These are phyloP conservation scores for Tupaia chinensis DNA, from an alignment of 2,113 vertebrate species.

Conservation along the genomic window DNA sequence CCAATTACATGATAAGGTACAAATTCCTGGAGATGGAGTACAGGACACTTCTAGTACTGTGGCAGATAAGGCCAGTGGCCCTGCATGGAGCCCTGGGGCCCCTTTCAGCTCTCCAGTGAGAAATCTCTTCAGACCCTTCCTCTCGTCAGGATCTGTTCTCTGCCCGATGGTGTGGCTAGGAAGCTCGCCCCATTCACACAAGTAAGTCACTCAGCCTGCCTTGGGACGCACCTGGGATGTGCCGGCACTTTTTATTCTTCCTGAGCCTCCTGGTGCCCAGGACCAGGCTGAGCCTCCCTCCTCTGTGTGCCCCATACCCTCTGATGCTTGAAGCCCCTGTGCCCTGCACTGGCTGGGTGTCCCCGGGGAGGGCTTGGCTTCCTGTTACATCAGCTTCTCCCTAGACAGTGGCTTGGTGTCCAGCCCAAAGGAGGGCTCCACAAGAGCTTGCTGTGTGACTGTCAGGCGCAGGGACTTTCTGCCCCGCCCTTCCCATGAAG, in stretches of 20 bases:
- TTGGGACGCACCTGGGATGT: not conserved
- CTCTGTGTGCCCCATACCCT: not conserved
- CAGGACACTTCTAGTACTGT: not conserved
- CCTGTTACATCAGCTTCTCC: not conserved
- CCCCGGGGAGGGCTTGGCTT: not conserved
- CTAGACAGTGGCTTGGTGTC: not conserved
- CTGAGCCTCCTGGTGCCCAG: not conserved
- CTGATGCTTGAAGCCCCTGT: not conserved
- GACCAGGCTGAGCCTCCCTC: not conserved
- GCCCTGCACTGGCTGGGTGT: not conserved
- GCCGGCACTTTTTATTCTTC: not conserved
- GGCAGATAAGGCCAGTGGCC: not conserved
- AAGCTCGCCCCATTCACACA: rapidly evolving
- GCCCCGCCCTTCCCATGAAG: not conserved
- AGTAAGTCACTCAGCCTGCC: too few species aligned
- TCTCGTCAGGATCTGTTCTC: not conserved
- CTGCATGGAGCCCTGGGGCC: not conserved
- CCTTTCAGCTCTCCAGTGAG: not conserved
- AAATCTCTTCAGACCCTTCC: not conserved
- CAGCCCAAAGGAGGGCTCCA: not conserved
- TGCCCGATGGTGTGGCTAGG: not conserved
- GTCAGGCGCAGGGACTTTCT: not conserved
- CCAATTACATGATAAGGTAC: not conserved
- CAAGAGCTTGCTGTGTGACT: not conserved
- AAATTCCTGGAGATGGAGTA: not conserved